Base-by-base conservation (phyloP, 2,113 vertebrate species). In the Barnardius zonarius region DNA sequence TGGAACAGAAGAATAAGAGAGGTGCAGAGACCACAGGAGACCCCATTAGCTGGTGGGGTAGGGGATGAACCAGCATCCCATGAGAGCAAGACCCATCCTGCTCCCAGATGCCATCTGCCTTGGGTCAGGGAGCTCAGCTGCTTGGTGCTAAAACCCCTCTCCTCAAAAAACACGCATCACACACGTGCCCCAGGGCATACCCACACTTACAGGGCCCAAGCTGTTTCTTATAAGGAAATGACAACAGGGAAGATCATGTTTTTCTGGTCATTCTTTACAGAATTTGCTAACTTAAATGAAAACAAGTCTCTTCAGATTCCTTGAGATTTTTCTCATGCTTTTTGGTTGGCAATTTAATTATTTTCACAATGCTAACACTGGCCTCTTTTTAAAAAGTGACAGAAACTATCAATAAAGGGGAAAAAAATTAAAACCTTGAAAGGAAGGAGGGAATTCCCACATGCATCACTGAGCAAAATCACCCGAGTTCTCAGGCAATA, bases 151-250 rank as follows among this genome's bases (percentile, higher is more conserved):
- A 85, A 22, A 22, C 41, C 55, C 84, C 46, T 7, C 37, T 39
- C 20, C 67, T 69, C 33, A 22, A 17, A 62, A 89, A 55, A 67
- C n/a, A 19, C 68, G 19, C 30, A 31, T 16, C n/a, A 37, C 46
- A 35, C 1, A 0, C 37, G 9, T 1, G 0, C 18, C 59, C 30
- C 37, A 13, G 3, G 13, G 23, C 69, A 79, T 27, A 48, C 17
- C 39, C 61, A 15, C 0, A 0, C 33, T 59, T 46, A 2, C 0
- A 1, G 11, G 9, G 41, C 37, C 13, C 72, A 61, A 52, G 73
- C 33, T 82, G 69, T 10, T 76, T 27, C 77, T n/a, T 33, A 57
- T 84, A 68, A 94, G n/a, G 51, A 76, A 78, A 76, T 49, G 52
- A 78, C n/a, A 86, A 28, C 13, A 13, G 77, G 33, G 23, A 89